phyloP scores from a whole-genome alignment of 37 sponge, comb jelly and placozoan genomes.

The Geodia barretti region DNA sequence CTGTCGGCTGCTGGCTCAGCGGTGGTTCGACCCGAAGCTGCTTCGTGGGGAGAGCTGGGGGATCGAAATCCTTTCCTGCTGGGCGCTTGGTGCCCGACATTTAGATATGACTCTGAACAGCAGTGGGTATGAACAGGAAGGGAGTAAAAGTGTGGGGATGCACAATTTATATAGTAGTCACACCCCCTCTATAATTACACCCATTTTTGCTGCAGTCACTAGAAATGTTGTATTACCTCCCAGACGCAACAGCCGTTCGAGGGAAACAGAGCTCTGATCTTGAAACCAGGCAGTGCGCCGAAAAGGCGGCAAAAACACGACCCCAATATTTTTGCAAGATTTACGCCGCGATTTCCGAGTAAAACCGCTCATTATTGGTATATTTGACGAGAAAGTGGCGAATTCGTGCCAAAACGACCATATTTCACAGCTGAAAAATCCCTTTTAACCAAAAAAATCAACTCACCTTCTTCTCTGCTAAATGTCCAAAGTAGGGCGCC shows the following conservation, averaged over 20 bases:
- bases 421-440: not conserved
- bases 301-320: not conserved
- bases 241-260: not conserved
- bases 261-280: not conserved
- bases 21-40: slow-evolving; percentile 21
- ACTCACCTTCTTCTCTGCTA: not conserved
- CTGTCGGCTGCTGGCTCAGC: not conserved
- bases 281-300: not conserved
- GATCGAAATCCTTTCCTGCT: slow-evolving; percentile 23
- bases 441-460: not conserved
- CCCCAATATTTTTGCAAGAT: not conserved
- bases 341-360: not conserved
- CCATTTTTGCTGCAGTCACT: not conserved
- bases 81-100: slow-evolving; percentile 37
- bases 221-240: not conserved
- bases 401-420: not conserved
- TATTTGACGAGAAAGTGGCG: not conserved
- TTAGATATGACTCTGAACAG: not conserved
- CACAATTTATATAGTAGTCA: not conserved
- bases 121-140: not conserved
- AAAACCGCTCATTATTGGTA: slow-evolving; percentile 1
- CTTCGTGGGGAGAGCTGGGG: slow-evolving; percentile 9
- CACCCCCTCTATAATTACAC: not conserved
- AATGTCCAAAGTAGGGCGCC: not conserved
- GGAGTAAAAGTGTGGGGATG: not conserved